These are phyloP conservation scores for Dasypogon diadema DNA, from an alignment of 2,888 invertebrate species.

Conservation along the genomic window DNA sequence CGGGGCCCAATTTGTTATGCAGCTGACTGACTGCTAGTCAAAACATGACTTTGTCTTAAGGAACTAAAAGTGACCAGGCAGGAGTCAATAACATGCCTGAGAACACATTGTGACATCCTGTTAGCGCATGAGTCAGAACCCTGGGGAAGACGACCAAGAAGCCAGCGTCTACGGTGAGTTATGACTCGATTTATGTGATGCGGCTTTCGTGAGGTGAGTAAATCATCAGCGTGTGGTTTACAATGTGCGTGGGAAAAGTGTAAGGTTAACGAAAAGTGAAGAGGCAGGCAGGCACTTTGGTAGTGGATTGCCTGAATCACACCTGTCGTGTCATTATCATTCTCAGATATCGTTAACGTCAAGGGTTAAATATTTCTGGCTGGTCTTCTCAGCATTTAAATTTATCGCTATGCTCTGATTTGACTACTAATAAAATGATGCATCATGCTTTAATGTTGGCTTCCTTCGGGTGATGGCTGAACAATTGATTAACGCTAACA, in stretches of 20 bases:
- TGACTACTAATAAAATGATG: conserved; percentile 33
- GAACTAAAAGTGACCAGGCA: conserved; percentile 12
- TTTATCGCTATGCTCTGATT: conserved; percentile 41
- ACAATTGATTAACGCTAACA: too few species aligned
- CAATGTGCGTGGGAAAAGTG: conserved; percentile 32
- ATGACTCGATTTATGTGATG: conserved; percentile 51
- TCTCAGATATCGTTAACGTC: background rate
- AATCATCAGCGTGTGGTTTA: conserved; percentile 24
- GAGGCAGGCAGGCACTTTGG: background rate
- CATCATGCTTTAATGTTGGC: conserved; percentile 12
- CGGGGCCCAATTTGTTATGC: conserved; percentile 24
- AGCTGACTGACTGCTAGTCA: conserved; percentile 8
- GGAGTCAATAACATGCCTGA: conserved; percentile 46
- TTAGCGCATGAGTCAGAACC: conserved; percentile 33
- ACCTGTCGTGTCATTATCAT: conserved; percentile 39
- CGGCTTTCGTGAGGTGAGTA: conserved; percentile 50
- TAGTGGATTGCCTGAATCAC: conserved; percentile 17
- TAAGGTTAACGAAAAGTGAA: background rate
- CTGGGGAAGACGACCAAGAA: conserved; percentile 1
- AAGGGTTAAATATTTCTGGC: background rate
- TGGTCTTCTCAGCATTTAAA: background rate
- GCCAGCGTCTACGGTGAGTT: conserved; percentile 32
- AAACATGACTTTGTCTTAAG: conserved; percentile 31
- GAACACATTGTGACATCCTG: conserved; percentile 43
- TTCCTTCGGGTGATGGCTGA: too few species aligned